Conservation (phyloP, 1,140 invertebrate genomes). For the Drepana arcuata region DNA sequence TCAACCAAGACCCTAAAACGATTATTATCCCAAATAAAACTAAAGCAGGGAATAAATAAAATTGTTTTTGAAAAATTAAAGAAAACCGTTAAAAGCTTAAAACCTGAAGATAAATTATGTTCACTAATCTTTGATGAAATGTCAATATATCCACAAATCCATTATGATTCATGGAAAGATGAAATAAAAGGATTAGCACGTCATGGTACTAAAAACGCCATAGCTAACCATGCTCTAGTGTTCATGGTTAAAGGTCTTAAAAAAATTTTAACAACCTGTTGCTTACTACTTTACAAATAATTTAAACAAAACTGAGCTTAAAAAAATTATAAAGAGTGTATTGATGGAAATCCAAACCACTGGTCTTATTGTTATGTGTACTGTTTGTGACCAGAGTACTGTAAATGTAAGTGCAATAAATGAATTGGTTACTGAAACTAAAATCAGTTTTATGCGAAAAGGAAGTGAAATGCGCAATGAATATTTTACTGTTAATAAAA, state of each 20-base stretch:
- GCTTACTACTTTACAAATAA: conserved; percentile 16
- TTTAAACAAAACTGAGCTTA: conserved; percentile 13
- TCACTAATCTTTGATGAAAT: conserved; percentile 19
- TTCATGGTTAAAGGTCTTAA: conserved; percentile 15
- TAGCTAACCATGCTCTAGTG: conserved; percentile 15
- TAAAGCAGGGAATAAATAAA: conserved; percentile 9
- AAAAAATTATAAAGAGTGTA: conserved; percentile 8
- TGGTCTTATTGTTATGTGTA: conserved; percentile 10
- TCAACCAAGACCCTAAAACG: conserved; percentile 11
- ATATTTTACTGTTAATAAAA: conserved; percentile 4
- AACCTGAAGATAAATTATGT: conserved; percentile 9
- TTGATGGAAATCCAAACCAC: conserved; percentile 6
- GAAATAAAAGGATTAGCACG: conserved; percentile 9
- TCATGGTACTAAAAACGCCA: conserved; percentile 2
- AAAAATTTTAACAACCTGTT: conserved; percentile 17
- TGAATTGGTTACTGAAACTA: conserved; percentile 11
- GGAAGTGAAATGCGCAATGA: conserved; percentile 11
- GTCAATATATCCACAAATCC: conserved; percentile 10
- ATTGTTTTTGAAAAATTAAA: conserved; percentile 16
- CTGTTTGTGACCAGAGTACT: conserved; percentile 19
- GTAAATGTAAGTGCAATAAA: conserved; percentile 22
- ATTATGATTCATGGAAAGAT: conserved; percentile 8
- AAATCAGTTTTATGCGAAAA: conserved; percentile 4
- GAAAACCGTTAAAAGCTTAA: conserved; percentile 3
- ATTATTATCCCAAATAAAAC: conserved; percentile 7